A percentile compares a stretch with the other conserved stretches of the same genome.
Evolutionary conservation across 2,113 vertebrate genomes (phyloP).

Genomic region (Tenrec ecaudatus): DNA sequence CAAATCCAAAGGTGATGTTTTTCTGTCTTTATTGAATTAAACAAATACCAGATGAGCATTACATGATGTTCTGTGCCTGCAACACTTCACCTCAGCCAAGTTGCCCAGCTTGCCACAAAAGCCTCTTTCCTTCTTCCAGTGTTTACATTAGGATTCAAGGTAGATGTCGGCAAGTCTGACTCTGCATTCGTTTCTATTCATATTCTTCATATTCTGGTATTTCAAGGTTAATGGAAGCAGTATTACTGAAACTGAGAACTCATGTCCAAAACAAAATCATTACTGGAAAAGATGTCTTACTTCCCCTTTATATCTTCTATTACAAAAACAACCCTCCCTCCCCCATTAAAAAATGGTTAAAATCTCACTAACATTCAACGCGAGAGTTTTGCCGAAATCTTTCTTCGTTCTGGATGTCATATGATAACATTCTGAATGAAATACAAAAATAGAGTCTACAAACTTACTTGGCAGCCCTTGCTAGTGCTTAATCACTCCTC

Average conservation of each 20-base stretch:
- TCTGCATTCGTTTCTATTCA: constrained; percentile 52
- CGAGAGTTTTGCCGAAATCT: background rate
- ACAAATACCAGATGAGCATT: background rate
- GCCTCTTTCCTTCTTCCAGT: background rate
- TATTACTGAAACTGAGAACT: constrained; percentile 30
- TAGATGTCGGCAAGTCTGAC: constrained; percentile 23
- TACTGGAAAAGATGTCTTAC: background rate
- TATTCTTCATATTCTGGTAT: constrained; percentile 45
- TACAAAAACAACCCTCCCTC: constrained; percentile 3
- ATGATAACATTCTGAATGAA: background rate
- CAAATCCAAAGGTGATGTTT: background rate
- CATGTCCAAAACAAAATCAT: constrained; percentile 1
- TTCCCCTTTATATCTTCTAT: constrained; percentile 21
- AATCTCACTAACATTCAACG: background rate
- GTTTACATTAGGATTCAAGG: constrained; percentile 30
- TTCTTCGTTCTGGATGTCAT: background rate
- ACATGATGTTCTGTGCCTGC: background rate
- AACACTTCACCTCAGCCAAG: background rate
- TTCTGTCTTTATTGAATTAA: constrained; percentile 28
- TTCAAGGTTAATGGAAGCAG: constrained; percentile 72
- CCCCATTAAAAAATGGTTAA: background rate
- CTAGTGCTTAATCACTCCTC: background rate
- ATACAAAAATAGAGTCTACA: background rate
- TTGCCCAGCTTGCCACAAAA: background rate
- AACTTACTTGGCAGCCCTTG: background rate